Evolutionary conservation across 2,888 invertebrate species (phyloP), one percentile per base, ranked within the genome.

Genomic region (Biston stratarius): DNA sequence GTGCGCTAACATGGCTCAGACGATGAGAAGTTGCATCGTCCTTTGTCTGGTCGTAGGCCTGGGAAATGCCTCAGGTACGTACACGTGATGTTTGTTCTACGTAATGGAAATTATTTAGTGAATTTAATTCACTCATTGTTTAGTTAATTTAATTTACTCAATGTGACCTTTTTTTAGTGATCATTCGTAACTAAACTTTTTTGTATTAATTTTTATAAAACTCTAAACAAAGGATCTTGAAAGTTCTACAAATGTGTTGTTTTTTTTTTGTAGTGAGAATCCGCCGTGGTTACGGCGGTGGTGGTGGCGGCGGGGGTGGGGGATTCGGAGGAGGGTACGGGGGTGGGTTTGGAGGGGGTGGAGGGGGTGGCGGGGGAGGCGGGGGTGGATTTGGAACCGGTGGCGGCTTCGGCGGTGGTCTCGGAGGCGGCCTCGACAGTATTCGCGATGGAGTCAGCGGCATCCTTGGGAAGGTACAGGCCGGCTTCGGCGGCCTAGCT

Each of bases 1-100:
- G 88, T 88, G 69, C 44, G 57, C 71, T 83, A 81, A 74, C 82
- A 92, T 92, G 92, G 83, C 74, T 73, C 79, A 76, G 77, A 73
- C 83, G 77, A 75, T 80, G 80, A 83, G 81, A 70, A 71, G 77
- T 78, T 77, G 83, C 73, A 71, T 83, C 65, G 73, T 79, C 73
- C 74, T 85, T 61, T 79, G 84, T 75, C 80, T 86, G 5, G 61
- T 80, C 40, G 49, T 78, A 59, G 77, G 77, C 76, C 64, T 79
- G 36, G 77, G 73, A 45, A 61, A 84, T 72, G 83, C 83, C 51
- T 74, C 85, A 83, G 87, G 87, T 87, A 80, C 75, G 77, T 76
- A 38, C 12, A 61, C 36, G 48, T 53, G 12, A 34, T 15, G 36
- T 61, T 47, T 61, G 53, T 38, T 15, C 15, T 42, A 48, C 47